Evolutionary conservation across 2,113 vertebrate genomes (phyloP).

Genomic region (Vimba vimba): DNA sequence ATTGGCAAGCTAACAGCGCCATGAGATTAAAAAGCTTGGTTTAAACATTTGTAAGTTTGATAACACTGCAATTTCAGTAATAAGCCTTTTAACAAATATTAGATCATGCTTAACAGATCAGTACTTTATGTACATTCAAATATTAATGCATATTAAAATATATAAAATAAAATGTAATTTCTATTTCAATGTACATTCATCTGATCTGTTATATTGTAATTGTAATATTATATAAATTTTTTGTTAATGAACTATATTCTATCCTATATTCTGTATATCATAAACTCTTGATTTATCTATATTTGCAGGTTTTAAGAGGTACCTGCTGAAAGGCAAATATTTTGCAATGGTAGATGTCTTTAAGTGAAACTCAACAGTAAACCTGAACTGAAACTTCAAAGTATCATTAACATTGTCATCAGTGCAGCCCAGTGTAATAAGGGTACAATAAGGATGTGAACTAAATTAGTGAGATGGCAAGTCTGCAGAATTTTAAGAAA

Average conservation of each 20-base stretch:
- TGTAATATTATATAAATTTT: neutral
- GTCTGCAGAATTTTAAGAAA: slow-evolving; percentile 22
- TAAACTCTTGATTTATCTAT: neutral
- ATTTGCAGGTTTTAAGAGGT: neutral
- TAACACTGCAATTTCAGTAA: slow-evolving; percentile 9
- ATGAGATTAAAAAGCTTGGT: neutral
- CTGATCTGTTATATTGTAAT: neutral
- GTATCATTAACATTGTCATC: neutral
- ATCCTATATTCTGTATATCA: neutral
- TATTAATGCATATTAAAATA: slow-evolving; percentile 11
- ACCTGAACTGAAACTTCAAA: slow-evolving; percentile 29
- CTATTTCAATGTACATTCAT: slow-evolving; percentile 18
- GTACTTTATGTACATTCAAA: neutral
- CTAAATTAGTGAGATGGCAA: neutral
- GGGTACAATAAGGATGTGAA: neutral
- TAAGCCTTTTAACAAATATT: slow-evolving; percentile 2
- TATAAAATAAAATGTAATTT: slow-evolving; percentile 1
- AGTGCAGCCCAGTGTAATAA: slow-evolving; percentile 14
- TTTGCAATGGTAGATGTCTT: neutral
- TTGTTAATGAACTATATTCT: slow-evolving; percentile 4
- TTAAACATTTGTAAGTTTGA: slow-evolving; percentile 1
- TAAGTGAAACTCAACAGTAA: slow-evolving; percentile 1
- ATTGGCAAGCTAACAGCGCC: neutral
- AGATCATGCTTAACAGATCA: neutral
- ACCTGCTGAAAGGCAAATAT: slow-evolving; percentile 10